Conservation (phyloP, 2,888 invertebrate species). For the Drosophila setosimentum region DNA sequence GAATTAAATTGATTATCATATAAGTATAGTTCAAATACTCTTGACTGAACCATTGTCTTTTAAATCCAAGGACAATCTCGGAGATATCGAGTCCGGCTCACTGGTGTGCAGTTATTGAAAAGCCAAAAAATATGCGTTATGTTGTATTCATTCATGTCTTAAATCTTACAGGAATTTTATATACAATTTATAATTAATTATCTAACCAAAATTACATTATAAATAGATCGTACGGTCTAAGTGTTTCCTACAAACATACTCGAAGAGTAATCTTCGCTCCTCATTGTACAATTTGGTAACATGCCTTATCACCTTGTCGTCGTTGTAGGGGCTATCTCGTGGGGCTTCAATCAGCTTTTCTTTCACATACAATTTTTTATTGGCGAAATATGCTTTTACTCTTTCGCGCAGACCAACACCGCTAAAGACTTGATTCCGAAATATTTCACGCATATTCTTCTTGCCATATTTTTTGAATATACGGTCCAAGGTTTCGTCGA, state of each 20-base stretch:
- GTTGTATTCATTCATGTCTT: neutral
- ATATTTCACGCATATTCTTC: slow-evolving; percentile 65
- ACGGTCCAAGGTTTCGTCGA: slow-evolving; percentile 57
- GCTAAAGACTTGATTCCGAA: slow-evolving; percentile 62
- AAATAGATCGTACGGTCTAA: too few relatives aligned
- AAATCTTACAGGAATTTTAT: neutral
- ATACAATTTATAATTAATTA: neutral
- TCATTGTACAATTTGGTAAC: slow-evolving; percentile 50
- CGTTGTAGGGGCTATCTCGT: slow-evolving; percentile 57
- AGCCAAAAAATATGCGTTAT: neutral
- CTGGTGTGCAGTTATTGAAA: neutral
- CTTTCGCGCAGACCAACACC: slow-evolving; percentile 46
- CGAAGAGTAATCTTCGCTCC: slow-evolving; percentile 55
- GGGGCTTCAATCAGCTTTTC: slow-evolving; percentile 69
- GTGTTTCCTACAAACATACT: slow-evolving; percentile 51
- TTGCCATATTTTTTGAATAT: slow-evolving; percentile 68
- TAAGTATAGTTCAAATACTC: neutral
- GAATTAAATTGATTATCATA: neutral
- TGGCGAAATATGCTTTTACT: slow-evolving; percentile 58
- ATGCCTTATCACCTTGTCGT: slow-evolving; percentile 52
- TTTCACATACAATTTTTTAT: slow-evolving; percentile 56
- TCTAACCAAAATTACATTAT: neutral
- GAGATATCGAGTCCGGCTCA: neutral
- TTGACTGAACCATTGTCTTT: neutral
- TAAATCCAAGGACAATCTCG: neutral